A percentile compares a stretch with the other conserved stretches of the same genome.
These are phyloP conservation scores for Melanerpes formicivorus DNA, from an alignment of 2,113 vertebrate species.

Conservation along the genomic window DNA sequence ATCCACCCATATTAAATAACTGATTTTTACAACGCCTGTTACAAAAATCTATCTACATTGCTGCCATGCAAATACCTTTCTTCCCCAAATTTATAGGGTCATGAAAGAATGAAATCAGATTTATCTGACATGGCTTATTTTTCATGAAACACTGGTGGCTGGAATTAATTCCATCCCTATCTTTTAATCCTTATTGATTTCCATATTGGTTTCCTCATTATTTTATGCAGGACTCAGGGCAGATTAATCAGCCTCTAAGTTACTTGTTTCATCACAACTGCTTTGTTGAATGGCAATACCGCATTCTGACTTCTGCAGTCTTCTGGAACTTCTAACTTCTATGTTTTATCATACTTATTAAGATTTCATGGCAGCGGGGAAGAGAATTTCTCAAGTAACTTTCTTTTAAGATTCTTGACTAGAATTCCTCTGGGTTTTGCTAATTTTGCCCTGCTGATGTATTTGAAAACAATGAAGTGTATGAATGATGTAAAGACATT, in stretches of 20 bases:
- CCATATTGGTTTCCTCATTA: neutral
- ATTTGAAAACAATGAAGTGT: neutral
- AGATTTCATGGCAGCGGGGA: neutral
- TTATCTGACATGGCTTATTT: neutral
- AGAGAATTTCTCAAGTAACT: neutral
- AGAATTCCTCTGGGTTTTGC: neutral
- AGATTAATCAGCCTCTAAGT: neutral
- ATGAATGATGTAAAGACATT: neutral
- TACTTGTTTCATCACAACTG: neutral
- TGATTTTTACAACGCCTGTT: neutral
- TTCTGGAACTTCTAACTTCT: neutral
- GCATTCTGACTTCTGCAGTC: neutral
- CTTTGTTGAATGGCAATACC: neutral
- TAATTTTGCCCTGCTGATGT: neutral
- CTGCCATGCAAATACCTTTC: neutral
- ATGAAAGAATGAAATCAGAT: slow-evolving; percentile 23
- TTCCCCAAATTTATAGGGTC: neutral
- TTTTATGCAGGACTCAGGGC: neutral
- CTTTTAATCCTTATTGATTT: slow-evolving; percentile 43
- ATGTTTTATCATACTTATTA: neutral
- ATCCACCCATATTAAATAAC: neutral
- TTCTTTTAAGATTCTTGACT: neutral
- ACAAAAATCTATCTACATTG: neutral
- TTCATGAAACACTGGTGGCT: neutral
- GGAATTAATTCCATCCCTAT: slow-evolving; percentile 24